Conservation (phyloP, 2,113 vertebrate species). For the Solenodon paradoxus region DNA sequence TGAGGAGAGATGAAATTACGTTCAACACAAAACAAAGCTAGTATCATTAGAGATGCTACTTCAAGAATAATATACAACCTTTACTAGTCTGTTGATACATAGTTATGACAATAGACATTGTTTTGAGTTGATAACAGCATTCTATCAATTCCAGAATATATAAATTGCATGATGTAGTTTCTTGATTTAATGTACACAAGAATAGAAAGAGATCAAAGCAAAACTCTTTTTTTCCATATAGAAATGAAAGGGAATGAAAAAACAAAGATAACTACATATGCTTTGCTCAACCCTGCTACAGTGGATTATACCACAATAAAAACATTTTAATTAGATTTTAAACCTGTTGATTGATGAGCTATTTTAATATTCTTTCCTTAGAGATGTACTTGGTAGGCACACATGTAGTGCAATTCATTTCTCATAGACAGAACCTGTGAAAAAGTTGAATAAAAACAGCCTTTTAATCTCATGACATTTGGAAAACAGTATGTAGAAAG, state of each 20-base stretch:
- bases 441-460: conserved; percentile 39
- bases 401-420: conserved; percentile 37
- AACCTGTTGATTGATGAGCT: background rate
- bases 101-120: conserved; percentile 11
- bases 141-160: background rate
- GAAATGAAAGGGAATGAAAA: conserved; percentile 31
- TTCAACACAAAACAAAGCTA: background rate
- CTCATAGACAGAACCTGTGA: conserved; percentile 19
- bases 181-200: conserved; percentile 10
- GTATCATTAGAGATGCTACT: background rate
- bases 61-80: conserved; percentile 1
- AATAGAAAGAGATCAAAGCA: conserved; percentile 20
- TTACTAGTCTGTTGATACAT: conserved; percentile 20
- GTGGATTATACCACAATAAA: background rate
- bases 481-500: conserved; percentile 26
- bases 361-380: conserved; percentile 44
- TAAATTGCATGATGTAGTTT: background rate
- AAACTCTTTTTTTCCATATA: conserved; percentile 42
- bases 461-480: conserved; percentile 40
- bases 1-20: background rate
- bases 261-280: background rate
- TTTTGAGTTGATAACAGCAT: conserved; percentile 33
- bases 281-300: background rate
- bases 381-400: background rate
- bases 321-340: conserved; percentile 45